Conservation (phyloP, 2,113 vertebrate species). For the Aleadryas rufinucha region DNA sequence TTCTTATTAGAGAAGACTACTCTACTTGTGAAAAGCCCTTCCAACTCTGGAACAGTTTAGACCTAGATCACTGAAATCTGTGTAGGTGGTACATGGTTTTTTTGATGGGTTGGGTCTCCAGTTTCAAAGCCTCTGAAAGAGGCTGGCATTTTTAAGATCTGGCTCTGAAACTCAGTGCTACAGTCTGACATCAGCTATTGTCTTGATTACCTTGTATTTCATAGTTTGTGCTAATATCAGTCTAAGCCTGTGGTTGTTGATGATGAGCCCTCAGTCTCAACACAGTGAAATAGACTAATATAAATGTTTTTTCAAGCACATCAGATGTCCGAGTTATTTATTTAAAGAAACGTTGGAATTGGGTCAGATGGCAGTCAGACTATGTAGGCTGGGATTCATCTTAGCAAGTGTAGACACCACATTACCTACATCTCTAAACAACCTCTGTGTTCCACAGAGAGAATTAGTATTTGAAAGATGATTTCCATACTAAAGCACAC, state of each 20-base stretch:
- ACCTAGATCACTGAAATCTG: neutral
- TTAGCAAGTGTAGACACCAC: neutral
- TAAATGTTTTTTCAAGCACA: neutral
- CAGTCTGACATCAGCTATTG: neutral
- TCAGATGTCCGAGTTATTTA: neutral
- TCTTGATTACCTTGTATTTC: neutral
- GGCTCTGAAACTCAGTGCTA: neutral
- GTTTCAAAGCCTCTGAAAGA: neutral
- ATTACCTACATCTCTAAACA: neutral
- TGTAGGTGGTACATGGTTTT: neutral
- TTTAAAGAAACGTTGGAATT: neutral
- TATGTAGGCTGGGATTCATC: neutral
- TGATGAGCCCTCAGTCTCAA: neutral
- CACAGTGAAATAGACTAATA: neutral
- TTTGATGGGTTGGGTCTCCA: neutral
- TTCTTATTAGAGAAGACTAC: conserved; percentile 36
- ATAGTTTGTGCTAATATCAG: neutral
- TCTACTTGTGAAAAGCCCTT: neutral
- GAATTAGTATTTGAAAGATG: neutral
- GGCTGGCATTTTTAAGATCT: neutral
- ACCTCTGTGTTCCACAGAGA: neutral
- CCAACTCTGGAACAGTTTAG: neutral
- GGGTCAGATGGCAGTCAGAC: neutral
- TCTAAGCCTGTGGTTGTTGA: neutral
- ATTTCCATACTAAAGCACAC: neutral